These are phyloP conservation scores for Halichoeres trimaculatus DNA, from an alignment of 2,113 vertebrate genomes.

Conservation along the genomic window DNA sequence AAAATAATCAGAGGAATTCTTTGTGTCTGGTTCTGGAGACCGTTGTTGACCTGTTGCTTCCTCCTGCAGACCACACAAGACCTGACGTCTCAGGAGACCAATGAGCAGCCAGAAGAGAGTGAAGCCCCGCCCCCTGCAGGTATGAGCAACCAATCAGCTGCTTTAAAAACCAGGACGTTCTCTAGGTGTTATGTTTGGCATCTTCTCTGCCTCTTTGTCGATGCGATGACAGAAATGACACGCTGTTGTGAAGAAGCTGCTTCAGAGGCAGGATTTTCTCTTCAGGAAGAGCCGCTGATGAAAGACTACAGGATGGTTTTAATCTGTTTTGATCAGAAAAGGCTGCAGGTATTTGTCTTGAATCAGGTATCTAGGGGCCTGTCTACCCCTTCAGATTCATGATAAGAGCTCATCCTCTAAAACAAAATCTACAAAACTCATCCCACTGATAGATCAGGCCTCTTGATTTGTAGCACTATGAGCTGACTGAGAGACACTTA, in stretches of 20 bases:
- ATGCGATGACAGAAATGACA: slow-evolving; percentile 9
- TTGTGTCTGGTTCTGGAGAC: not conserved
- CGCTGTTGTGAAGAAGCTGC: slow-evolving; percentile 31
- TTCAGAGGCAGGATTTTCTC: not conserved
- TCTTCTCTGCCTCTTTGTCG: slow-evolving; percentile 39
- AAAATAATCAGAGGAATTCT: not conserved
- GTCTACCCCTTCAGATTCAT: too few relatives aligned
- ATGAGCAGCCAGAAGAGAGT: slow-evolving; percentile 1
- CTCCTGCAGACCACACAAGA: slow-evolving; percentile 4
- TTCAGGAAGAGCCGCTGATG: not conserved
- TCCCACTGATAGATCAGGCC: too few relatives aligned
- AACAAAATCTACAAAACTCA: too few relatives aligned
- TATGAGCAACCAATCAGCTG: slow-evolving; percentile 37
- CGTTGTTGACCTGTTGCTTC: slow-evolving; percentile 32
- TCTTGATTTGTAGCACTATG: too few relatives aligned
- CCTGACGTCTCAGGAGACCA: slow-evolving; percentile 34
- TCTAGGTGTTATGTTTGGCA: slow-evolving; percentile 25
- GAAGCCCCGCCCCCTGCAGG: slow-evolving; percentile 60
- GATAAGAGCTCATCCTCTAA: too few relatives aligned
- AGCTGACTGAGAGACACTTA: too few relatives aligned
- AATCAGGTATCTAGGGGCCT: too few relatives aligned
- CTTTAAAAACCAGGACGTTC: not conserved
- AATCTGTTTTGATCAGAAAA: too few relatives aligned
- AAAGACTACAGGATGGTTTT: not conserved
- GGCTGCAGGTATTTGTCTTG: too few relatives aligned